These are phyloP conservation scores for rabbit (Oryctolagus cuniculus) DNA, from an alignment of 2,113 vertebrate species.

Conservation along the genomic window mOryCun1.1 NC_091441.1:94141501-94142000, in stretches of 20 bases:
- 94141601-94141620: not conserved
- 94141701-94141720: not conserved
- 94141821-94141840: constrained; percentile 50
- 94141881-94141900: too few relatives aligned
- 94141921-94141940: too few relatives aligned
- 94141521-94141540: constrained; percentile 40
- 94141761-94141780: not conserved
- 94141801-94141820: not conserved
- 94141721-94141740: not conserved
- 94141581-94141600: not conserved
- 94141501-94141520: not conserved
- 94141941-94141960: too few relatives aligned
- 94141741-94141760: not conserved
- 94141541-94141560: not conserved
- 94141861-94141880: too few relatives aligned
- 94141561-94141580: not conserved
- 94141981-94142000: too few relatives aligned
- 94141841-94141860: constrained; percentile 9
- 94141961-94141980: too few relatives aligned
- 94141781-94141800: constrained; percentile 8
- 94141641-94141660: constrained; percentile 9
- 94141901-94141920: too few relatives aligned
- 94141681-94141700: not conserved
- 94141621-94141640: not conserved
- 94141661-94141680: not conserved